phyloP scores from a whole-genome alignment of 2,797 vertebrate genomes.

The Ficedula albicollis region DNA sequence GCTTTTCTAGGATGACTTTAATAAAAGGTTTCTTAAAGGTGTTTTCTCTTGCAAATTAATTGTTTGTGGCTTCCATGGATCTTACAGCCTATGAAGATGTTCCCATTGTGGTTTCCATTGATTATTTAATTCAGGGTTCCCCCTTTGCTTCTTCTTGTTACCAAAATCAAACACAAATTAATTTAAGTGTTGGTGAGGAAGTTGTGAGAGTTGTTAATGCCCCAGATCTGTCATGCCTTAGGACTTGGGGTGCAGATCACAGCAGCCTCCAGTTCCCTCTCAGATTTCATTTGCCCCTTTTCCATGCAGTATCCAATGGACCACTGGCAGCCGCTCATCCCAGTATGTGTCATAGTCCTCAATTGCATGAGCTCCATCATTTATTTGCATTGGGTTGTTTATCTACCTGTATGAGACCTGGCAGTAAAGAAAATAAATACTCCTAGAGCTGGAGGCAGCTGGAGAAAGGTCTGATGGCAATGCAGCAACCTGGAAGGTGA shows the following conservation, averaged over 20 bases:
- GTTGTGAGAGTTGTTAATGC: not conserved
- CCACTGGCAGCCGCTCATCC: not conserved
- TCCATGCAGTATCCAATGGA: not conserved
- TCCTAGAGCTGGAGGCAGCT: not conserved
- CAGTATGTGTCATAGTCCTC: not conserved
- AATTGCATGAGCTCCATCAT: not conserved
- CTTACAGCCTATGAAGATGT: not conserved
- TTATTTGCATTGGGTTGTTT: not conserved
- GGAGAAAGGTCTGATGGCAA: not conserved
- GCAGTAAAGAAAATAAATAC: not conserved
- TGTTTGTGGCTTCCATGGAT: not conserved
- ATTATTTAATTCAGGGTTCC: not conserved
- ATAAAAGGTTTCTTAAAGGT: not conserved
- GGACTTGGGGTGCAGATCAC: not conserved
- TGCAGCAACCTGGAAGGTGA: not conserved
- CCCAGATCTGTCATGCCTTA: not conserved
- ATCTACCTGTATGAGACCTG: not conserved
- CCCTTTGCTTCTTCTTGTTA: not conserved
- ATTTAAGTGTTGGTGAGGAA: not conserved
- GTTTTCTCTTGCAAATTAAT: constrained; percentile 7
- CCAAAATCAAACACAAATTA: not conserved
- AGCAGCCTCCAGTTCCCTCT: not conserved
- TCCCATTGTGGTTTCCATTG: not conserved
- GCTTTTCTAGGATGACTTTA: not conserved
- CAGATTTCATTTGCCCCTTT: not conserved